These are phyloP conservation scores for Pyrgilauda ruficollis DNA, from an alignment of 2,113 vertebrate species.

Conservation along the genomic window DNA sequence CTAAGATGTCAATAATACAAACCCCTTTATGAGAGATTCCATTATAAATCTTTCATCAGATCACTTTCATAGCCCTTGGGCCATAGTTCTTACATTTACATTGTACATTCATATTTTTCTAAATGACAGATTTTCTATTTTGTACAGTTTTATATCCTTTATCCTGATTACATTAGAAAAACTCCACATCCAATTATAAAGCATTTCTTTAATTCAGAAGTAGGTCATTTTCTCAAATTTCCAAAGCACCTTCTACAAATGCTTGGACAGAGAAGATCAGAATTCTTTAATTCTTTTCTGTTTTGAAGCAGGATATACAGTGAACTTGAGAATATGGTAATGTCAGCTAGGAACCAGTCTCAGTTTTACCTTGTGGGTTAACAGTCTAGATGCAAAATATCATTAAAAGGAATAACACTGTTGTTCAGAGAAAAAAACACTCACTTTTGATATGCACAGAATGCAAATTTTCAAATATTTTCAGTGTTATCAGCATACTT, in stretches of 20 bases:
- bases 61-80: background rate
- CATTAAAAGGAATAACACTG: background rate
- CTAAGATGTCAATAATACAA: background rate
- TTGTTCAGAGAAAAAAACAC: background rate
- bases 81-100: background rate
- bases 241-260: background rate
- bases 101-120: background rate
- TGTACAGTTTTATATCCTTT: background rate
- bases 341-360: background rate
- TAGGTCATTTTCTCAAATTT: slow-evolving; percentile 34
- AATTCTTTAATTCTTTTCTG: slow-evolving; percentile 35
- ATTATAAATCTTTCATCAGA: background rate
- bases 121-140: background rate
- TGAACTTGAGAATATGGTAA: background rate
- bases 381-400: background rate
- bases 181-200: slow-evolving; percentile 27
- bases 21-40: background rate
- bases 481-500: background rate
- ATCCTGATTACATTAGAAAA: background rate
- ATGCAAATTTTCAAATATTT: background rate
- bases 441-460: background rate
- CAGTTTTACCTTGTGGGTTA: background rate
- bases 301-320: slow-evolving; percentile 2
- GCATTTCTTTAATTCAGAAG: slow-evolving; percentile 29
- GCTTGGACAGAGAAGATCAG: background rate